phyloP scores from a whole-genome alignment of 2,113 vertebrate genomes.

The Trematocara nigrifrons region DNA sequence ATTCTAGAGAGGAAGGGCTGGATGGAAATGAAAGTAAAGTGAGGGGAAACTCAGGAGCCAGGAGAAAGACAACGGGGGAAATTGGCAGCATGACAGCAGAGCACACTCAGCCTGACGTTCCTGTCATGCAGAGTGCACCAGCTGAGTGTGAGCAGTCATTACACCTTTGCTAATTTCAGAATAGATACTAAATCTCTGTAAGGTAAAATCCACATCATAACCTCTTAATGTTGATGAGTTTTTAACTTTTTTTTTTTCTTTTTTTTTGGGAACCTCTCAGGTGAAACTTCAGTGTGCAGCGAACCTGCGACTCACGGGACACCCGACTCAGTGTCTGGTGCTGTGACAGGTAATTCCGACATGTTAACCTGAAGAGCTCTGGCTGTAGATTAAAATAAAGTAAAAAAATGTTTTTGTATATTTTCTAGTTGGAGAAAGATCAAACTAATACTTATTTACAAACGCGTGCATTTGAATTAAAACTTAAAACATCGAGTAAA shows the following conservation, averaged over 20 bases:
- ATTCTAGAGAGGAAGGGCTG: background rate
- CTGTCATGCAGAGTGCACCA: background rate
- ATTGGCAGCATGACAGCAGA: background rate
- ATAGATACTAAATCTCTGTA: background rate
- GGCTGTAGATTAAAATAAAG: background rate
- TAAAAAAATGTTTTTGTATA: background rate
- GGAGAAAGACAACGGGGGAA: background rate
- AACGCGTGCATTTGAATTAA: rapidly evolving
- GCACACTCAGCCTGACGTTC: background rate
- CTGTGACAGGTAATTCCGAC: background rate
- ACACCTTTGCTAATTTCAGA: background rate
- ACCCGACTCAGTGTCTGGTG: background rate
- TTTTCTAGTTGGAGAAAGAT: background rate
- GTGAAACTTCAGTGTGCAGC: background rate
- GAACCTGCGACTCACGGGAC: background rate
- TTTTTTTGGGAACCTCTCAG: background rate
- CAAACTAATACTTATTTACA: background rate
- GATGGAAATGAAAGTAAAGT: background rate
- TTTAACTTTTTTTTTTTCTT: background rate
- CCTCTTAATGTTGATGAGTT: background rate
- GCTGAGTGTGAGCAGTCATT: slow-evolving; percentile 35
- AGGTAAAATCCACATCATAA: background rate
- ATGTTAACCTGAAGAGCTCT: background rate
- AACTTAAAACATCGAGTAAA: background rate
- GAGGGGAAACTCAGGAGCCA: background rate